Percentiles rank a stretch among this genome's conserved stretches.
phyloP scores from a whole-genome alignment of 2,797 vertebrate genomes.

The Crocidura indochinensis region DNA sequence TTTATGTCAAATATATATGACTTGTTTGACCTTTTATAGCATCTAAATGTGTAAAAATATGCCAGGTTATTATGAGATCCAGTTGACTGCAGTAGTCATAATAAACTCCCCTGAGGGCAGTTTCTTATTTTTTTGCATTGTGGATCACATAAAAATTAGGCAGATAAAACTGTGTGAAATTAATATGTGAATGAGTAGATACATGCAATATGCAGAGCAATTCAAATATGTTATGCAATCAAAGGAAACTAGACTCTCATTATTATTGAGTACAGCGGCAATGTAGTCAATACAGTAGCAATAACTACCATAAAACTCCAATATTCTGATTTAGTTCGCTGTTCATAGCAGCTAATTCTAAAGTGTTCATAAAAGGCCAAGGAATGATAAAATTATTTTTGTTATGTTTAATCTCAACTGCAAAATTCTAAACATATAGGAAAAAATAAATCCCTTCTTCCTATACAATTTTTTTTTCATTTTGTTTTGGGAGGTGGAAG shows the following conservation, averaged over 20 bases:
- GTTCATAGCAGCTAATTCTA: not conserved
- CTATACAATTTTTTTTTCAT: not conserved
- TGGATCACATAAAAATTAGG: not conserved
- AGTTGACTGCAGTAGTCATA: not conserved
- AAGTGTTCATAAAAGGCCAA: not conserved
- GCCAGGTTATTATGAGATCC: not conserved
- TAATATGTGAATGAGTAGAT: not conserved
- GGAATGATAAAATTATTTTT: not conserved
- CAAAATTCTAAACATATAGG: not conserved
- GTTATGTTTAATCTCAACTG: not conserved
- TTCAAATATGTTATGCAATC: not conserved
- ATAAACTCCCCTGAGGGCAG: not conserved
- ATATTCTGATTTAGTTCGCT: slow-evolving; percentile 11
- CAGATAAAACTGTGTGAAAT: not conserved
- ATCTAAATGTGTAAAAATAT: slow-evolving; percentile 61
- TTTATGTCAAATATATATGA: slow-evolving; percentile 38
- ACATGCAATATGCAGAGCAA: not conserved
- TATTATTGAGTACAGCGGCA: not conserved
- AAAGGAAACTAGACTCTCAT: slow-evolving; percentile 42
- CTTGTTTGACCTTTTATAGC: not conserved
- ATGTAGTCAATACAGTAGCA: no score
- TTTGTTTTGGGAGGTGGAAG: not conserved
- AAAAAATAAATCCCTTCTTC: not conserved
- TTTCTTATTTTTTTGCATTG: not conserved
- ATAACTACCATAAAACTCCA: not conserved